Evolutionary conservation across 2,113 vertebrate genomes (phyloP), one percentile per base, ranked within the genome.

Genomic region (Pogonocichla stellata): DNA sequence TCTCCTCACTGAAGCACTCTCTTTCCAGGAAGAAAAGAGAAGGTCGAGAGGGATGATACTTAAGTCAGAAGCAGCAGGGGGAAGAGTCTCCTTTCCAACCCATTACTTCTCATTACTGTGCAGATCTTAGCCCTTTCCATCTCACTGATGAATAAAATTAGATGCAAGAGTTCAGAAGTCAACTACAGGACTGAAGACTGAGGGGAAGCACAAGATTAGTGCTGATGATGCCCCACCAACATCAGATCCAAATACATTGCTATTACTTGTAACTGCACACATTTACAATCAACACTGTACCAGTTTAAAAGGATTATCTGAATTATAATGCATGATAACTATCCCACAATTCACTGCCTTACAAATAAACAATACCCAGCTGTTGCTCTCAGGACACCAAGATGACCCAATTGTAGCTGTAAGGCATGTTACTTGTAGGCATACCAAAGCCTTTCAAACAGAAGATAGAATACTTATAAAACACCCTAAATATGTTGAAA

Each of bases 31-130:
- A 33, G 7, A 60, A 28, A 12, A 36, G 4, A 48, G 33, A 50
- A n/a, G 22, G 38, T 36, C 0, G 0, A 51, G n/a, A 33, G 33
- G 17, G 33, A 25, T 42, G 14, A 53, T 5, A 62, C 10, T 54
- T 50, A 70, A 73, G 28, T 79, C n/a, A 19, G 38, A 75, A 72
- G 33, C 26, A 54, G 48, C 7, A 66, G 22, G 5, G 10, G 7
- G 19, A 91, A 56, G 20, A 4, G 20, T 24, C 29, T 75, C 45
- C 70, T 58, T 86, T 86, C 29, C 34, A 78, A 28, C 24, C 20
- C 28, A 58, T 72, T 10, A 34, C 28, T 72, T 86, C 71, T 43
- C 47, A 31, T 14, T 47, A 14, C 19, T 58, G 34, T 19, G 31
- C 34, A 85, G 33, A 15, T 50, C 19, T 71, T 38, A 34, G 13